Evolutionary conservation across 2,888 invertebrate genomes (phyloP).

Genomic region (Xestoiulus laeticollis): DNA sequence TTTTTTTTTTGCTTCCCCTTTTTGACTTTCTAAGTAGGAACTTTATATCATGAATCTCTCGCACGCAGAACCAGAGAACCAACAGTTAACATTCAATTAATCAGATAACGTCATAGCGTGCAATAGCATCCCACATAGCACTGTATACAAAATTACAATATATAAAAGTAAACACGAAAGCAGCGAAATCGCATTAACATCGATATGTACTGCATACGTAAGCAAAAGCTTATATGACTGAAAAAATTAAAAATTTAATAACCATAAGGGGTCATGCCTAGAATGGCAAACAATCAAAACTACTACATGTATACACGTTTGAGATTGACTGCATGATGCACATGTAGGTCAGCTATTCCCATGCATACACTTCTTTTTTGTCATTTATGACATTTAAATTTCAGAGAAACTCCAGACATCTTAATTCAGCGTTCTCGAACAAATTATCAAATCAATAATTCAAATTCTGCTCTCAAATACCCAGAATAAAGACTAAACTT

Average conservation of each 20-base stretch:
- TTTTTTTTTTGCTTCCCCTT: not conserved
- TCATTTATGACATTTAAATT: no score
- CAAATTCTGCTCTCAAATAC: not conserved
- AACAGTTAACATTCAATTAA: not conserved
- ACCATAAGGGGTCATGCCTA: not conserved
- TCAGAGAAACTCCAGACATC: no score
- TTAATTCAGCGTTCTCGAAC: no score
- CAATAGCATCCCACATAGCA: not conserved
- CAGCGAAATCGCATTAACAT: not conserved
- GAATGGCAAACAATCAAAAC: not conserved
- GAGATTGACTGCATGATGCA: not conserved
- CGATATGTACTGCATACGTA: not conserved
- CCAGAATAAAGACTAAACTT: not conserved
- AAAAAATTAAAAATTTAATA: not conserved
- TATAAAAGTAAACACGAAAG: not conserved
- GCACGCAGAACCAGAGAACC: not conserved
- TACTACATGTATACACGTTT: not conserved
- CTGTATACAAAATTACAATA: not conserved
- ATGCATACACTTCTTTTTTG: no score
- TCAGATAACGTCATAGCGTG: not conserved
- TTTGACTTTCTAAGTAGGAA: not conserved
- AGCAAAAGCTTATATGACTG: not conserved
- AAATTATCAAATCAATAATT: no score
- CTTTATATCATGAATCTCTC: not conserved
- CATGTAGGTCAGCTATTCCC: no score